Conservation (phyloP, 2,797 vertebrate genomes). For the Meda fulgida region DNA sequence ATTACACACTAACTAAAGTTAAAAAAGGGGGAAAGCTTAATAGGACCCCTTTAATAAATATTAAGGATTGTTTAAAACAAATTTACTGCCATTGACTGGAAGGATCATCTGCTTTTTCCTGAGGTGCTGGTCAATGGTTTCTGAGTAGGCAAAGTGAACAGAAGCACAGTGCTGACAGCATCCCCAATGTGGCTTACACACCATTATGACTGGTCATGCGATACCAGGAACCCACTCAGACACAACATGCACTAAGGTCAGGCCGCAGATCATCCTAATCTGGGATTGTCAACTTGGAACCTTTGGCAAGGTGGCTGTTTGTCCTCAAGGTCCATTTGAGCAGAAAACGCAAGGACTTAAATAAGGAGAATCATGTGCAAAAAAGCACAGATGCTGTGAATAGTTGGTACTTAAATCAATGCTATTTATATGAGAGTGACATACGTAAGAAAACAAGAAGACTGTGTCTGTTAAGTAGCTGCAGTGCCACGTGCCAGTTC, state of each 20-base stretch:
- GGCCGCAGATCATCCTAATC: constrained; percentile 38
- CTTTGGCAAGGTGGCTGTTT: constrained; percentile 24
- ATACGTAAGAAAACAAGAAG: constrained; percentile 63
- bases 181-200: constrained; percentile 49
- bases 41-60: neutral
- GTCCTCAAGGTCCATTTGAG: constrained; percentile 40
- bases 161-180: constrained; percentile 46
- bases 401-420: constrained; percentile 69
- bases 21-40: too few relatives aligned
- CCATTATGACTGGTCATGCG: constrained; percentile 49
- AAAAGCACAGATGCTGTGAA: constrained; percentile 59
- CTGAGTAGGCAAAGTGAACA: constrained; percentile 31
- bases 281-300: constrained; percentile 35
- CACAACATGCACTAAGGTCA: constrained; percentile 40
- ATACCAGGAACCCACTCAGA: constrained; percentile 47
- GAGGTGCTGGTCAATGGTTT: constrained; percentile 30
- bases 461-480: constrained; percentile 58
- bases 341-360: constrained; percentile 50
- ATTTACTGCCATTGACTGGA: neutral
- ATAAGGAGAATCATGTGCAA: constrained; percentile 45
- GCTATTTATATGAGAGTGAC: constrained; percentile 68
- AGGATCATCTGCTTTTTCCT: constrained; percentile 21
- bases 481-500: constrained; percentile 40
- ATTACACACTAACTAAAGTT: too few relatives aligned
- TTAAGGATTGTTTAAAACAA: neutral